Base-by-base conservation (phyloP, 2,888 invertebrate genomes). In the Plebejus melissa region DNA sequence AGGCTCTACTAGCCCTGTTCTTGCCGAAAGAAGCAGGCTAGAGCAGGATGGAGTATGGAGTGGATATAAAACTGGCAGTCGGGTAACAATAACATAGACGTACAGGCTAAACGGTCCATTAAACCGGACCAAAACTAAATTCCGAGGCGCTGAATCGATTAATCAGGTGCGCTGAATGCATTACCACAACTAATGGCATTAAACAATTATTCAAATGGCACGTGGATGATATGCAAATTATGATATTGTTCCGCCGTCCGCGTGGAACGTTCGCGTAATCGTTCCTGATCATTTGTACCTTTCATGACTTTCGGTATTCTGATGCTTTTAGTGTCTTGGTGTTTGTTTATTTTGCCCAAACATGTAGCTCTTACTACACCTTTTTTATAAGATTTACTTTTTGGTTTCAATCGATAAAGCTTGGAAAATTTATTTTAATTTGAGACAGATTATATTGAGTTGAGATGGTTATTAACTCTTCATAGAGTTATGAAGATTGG, bases 131-230 rank as follows among this genome's bases (percentile, higher is more conserved):
- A 75, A 69, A 36, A 69, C 32, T 7, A 22, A 38, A 57, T n/a
- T 57, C 28, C 36, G 16, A 57, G 28, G 28, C 69, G 22, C 54
- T 69, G 38, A 75, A 75, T 58, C 75, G 70, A 79, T 77, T 77
- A 77, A 78, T 79, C 77, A 78, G 77, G 70, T 22, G 69, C 74
- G 75, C 75, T 79, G 77, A 79, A 78, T 77, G 78, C 80, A 78
- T 76, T 76, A 76, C 80, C 82, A 79, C 81, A 84, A 83, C 81
- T 82, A 86, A 86, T 83, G 86, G 83, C 83, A 88, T 88, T 87
- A 89, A 87, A 85, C 88, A 90, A 91, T 90, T 90, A 91, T 90
- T 89, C 87, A 90, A 90, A 90, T 88, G 81, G 83, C 85, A 87
- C 86, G 88, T 85, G 84, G 83, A 84, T 86, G 85, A 88, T 88